Conservation (phyloP, 2,888 invertebrate species). For the Lithodes maja region DNA sequence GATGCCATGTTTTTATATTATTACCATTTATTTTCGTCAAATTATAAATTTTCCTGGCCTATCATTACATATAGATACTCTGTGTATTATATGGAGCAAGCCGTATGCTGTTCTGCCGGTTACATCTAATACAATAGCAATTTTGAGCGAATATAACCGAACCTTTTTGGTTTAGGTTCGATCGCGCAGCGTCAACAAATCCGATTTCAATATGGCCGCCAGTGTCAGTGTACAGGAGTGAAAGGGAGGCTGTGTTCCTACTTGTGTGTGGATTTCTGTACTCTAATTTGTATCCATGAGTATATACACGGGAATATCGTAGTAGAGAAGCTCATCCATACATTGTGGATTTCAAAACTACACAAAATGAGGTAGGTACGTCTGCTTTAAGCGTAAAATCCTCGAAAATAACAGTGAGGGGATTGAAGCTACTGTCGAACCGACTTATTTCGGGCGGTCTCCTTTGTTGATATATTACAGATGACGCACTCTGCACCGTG, state of each 20-base stretch:
- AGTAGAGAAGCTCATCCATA: constrained; percentile 48
- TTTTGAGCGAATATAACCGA: neutral
- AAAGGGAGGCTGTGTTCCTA: constrained; percentile 33
- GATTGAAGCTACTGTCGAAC: constrained; percentile 1
- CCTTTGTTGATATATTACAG: constrained; percentile 36
- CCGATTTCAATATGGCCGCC: constrained; percentile 49
- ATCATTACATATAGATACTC: too few species aligned
- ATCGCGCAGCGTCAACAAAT: constrained; percentile 46
- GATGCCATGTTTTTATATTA: too few species aligned
- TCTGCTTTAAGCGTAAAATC: constrained; percentile 27
- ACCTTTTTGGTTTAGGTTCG: constrained; percentile 35
- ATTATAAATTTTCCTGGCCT: too few species aligned
- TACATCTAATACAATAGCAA: neutral
- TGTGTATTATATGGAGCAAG: too few species aligned
- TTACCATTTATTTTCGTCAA: too few species aligned
- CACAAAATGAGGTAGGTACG: constrained; percentile 59
- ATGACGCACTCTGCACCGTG: neutral
- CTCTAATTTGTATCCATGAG: constrained; percentile 52
- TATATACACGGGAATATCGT: constrained; percentile 52
- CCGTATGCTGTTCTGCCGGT: too few species aligned
- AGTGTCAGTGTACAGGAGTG: constrained; percentile 53
- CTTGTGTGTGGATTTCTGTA: constrained; percentile 38
- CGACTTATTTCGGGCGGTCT: constrained; percentile 37
- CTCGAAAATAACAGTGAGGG: constrained; percentile 23
- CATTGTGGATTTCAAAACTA: constrained; percentile 49